Base-by-base conservation (phyloP, 1,140 invertebrate species). In the Aphidius gifuensis region DNA sequence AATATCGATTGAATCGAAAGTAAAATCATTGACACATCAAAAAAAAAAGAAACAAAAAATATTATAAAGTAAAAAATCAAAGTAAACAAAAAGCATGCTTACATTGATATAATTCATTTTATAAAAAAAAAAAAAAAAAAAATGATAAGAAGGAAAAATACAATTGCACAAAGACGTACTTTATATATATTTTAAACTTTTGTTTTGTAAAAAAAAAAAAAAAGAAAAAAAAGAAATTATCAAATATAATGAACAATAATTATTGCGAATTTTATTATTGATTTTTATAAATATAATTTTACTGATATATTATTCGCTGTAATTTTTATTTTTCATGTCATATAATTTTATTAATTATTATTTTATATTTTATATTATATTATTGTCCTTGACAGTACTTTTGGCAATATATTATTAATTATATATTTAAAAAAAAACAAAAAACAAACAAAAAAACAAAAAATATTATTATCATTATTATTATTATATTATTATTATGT, bases 401-500 rank as follows among this genome's bases (percentile, higher is more conserved):
- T 23, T 53, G 50, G 50, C 50, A 53, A 53, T 53, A 53, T 53
- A 53, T 53, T 53, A 53, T 53, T 53, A 58, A 23, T 58, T 45
- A 9, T 23, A 7, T 61, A 46, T 42, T 60, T 32, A 61, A 9
- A n/a, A 56, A n/a, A 61, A 16, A 42, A 38, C 47, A 48, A 44
- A 48, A 21, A 23, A 32, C 6, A n/a, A 39, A 44, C 53, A 49
- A 61, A 59, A 61, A 64, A 53, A 62, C 58, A 48, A 62, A 62
- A 60, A 71, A 49, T 62, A 66, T 65, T 57, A 56, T 49, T 55
- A 56, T 62, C 38, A 56, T 65, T 42, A 49, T 50, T 38, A 69
- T 69, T 69, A 69, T 66, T 71, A 65, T 71, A 73, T 71, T 74
- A 75, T 71, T 68, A 75, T 74, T 72, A 69, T 78, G 71, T 74